Evolutionary conservation across 1,140 invertebrate species (phyloP).

Genomic region (Coelopa frigida): DNA sequence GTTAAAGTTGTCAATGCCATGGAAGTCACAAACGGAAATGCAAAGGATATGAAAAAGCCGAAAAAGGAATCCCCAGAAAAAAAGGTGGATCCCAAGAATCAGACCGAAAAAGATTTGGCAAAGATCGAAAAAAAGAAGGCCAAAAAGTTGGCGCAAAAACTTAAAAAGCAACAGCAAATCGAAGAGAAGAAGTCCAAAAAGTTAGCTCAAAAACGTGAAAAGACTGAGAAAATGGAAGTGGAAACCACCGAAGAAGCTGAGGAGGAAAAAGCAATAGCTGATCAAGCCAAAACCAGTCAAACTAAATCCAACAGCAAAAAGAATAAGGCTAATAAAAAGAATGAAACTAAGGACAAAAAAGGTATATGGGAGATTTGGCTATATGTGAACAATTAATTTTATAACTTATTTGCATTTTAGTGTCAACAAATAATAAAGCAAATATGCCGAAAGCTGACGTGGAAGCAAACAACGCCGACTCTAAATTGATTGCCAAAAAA

Average conservation of each 20-base stretch:
- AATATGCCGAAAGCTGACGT: too few relatives aligned
- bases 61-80: neutral
- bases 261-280: neutral
- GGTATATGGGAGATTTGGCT: too few relatives aligned
- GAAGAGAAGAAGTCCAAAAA: neutral
- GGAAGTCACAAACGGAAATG: too few relatives aligned
- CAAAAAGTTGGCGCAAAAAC: constrained; percentile 34
- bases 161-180: constrained; percentile 26
- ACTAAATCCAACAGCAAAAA: neutral
- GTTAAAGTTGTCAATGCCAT: too few relatives aligned
- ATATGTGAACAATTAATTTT: too few relatives aligned
- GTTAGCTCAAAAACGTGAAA: neutral
- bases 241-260: neutral
- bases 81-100: constrained; percentile 12
- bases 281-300: neutral
- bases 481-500: too few relatives aligned
- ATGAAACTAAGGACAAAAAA: too few relatives aligned
- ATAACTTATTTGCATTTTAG: too few relatives aligned
- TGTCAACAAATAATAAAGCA: too few relatives aligned
- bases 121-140: constrained; percentile 38
- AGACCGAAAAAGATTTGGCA: constrained; percentile 20
- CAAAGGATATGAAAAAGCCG: too few relatives aligned
- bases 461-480: too few relatives aligned
- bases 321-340: too few relatives aligned
- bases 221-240: neutral